Evolutionary conservation across 2,888 invertebrate genomes (phyloP).

Genomic region (Folsomia manolachei): DNA sequence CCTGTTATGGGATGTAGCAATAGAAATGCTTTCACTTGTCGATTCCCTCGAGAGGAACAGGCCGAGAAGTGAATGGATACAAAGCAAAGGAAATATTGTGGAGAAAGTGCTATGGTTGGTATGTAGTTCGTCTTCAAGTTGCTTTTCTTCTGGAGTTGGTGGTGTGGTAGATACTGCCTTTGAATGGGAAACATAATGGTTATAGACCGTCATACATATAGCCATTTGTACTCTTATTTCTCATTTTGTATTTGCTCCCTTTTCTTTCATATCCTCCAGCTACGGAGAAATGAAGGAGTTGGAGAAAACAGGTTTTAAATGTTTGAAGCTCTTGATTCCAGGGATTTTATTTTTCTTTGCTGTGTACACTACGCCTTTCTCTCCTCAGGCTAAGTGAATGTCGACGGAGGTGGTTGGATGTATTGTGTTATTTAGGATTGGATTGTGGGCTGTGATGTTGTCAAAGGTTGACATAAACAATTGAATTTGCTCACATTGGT

Average conservation of each 20-base stretch:
- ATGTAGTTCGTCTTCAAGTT: too few species aligned
- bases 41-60: not conserved
- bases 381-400: too few species aligned
- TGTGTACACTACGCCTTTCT: not conserved
- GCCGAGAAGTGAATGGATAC: not conserved
- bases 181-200: not conserved
- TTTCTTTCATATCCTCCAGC: not conserved
- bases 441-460: slow-evolving; percentile 1
- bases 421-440: too few species aligned
- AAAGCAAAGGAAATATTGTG: not conserved
- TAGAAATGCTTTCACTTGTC: not conserved
- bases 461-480: slow-evolving; percentile 22
- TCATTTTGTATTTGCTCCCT: not conserved
- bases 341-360: not conserved
- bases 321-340: not conserved
- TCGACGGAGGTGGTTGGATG: not conserved
- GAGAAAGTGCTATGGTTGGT: not conserved
- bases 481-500: slow-evolving; percentile 15
- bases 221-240: not conserved
- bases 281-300: not conserved
- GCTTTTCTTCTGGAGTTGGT: too few species aligned
- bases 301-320: not conserved
- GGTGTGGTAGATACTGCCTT: not conserved
- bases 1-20: too few species aligned
- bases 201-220: not conserved